phyloP scores from a whole-genome alignment of 2,888 invertebrate genomes.

The Halocaridina rubra region DNA sequence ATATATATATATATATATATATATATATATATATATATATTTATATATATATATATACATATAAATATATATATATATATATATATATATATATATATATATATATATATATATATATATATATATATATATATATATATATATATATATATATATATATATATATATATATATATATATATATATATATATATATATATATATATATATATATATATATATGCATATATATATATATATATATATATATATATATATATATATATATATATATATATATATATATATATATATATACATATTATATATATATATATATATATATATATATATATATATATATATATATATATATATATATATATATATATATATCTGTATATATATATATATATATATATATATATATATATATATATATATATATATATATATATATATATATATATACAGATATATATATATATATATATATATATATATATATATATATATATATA shows the following conservation, averaged over 20 bases:
- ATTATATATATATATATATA: not conserved
- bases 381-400: not conserved
- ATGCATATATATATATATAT: too few relatives aligned
- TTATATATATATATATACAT: too few relatives aligned
- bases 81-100: too few relatives aligned
- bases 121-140: too few relatives aligned
- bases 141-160: too few relatives aligned
- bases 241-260: not conserved
- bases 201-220: too few relatives aligned
- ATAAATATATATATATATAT: too few relatives aligned
- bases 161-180: too few relatives aligned
- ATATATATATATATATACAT: not conserved
- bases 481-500: not conserved
- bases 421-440: not conserved
- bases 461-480: not conserved
- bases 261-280: not conserved
- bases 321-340: not conserved
- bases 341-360: not conserved
- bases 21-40: too few relatives aligned
- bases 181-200: too few relatives aligned
- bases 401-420: not conserved
- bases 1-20: too few relatives aligned
- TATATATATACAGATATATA: not conserved
- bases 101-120: too few relatives aligned
- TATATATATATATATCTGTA: not conserved